Evolutionary conservation across 2,797 vertebrate genomes (phyloP), one percentile per base, ranked within the genome.

Genomic region (Halcyon badia): DNA sequence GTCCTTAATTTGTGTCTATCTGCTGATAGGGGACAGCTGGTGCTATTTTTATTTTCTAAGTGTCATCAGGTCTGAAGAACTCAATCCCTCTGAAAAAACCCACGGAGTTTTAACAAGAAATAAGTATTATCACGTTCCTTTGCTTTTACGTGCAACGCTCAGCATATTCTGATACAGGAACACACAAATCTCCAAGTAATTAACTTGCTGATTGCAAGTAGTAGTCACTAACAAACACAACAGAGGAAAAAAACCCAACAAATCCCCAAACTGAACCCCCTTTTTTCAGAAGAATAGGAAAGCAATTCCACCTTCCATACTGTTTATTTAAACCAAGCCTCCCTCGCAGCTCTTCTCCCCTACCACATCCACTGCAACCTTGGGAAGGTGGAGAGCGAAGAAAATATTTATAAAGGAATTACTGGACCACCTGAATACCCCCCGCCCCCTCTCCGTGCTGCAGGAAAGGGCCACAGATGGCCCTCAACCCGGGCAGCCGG

Each of bases 221-320:
- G 7, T 72, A 51, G 24, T 37, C 52, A 52, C 20, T n/a, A 48
- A 41, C 25, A 75, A 60, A 52, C 6, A 57, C 31, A 39, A 6
- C 10, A 5, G 2, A 37, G 15, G 0, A 37, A 26, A 44, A 13
- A 41, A 37, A 51, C 5, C 11, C 5, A 44, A 13, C 9, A 46
- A 42, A 37, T 6, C 3, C 39, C 3, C 0, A 30, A 76, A 25
- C 24, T 14, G 49, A 46, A 44, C 17, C 0, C 5, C 8, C 2
- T 49, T 64, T 81, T 17, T 39, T 26, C 52, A 3, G 1, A 25
- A 51, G 30, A 57, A 5, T 0, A n/a, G 3, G 4, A 71, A 83
- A 56, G 16, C 41, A 41, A 68, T 28, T 48, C 20, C 68, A 82
- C 26, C 9, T 49, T 17, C 49, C 19, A 6, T 3, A 21, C 14